Conservation (phyloP, 92 coral and sea anemone genomes). For the Zoanthus sansibaricus region DNA sequence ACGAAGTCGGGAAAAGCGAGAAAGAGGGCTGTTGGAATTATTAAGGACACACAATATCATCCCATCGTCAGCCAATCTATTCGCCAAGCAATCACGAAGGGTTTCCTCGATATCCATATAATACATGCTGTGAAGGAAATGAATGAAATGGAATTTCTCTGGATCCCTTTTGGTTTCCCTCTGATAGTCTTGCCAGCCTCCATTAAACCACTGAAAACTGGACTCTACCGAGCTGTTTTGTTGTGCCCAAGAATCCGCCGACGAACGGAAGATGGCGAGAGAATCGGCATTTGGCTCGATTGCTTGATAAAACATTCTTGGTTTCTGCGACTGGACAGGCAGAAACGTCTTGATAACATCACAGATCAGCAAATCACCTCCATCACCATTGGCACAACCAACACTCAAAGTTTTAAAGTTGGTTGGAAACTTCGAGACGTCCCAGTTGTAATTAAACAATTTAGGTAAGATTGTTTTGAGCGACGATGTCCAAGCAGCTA, state of each 20-base stretch:
- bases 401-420: neutral
- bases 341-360: neutral
- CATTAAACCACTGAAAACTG: constrained; percentile 6
- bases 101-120: constrained; percentile 21
- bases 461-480: neutral
- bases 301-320: neutral
- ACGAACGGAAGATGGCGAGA: neutral
- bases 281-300: neutral
- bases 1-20: neutral
- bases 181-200: constrained; percentile 22
- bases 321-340: neutral
- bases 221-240: neutral
- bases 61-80: constrained; percentile 39
- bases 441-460: neutral
- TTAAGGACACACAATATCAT: neutral
- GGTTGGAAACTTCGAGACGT: neutral
- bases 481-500: neutral
- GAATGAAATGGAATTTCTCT: constrained; percentile 18
- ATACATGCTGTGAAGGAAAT: constrained; percentile 48
- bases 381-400: neutral
- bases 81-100: constrained; percentile 9
- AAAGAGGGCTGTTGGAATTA: neutral
- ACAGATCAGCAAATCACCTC: neutral
- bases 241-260: constrained; percentile 4
- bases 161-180: constrained; percentile 22